Percentiles rank a stretch among this genome's conserved stretches.
Conservation (phyloP, 2,113 vertebrate genomes). For the Barnardius zonarius region DNA sequence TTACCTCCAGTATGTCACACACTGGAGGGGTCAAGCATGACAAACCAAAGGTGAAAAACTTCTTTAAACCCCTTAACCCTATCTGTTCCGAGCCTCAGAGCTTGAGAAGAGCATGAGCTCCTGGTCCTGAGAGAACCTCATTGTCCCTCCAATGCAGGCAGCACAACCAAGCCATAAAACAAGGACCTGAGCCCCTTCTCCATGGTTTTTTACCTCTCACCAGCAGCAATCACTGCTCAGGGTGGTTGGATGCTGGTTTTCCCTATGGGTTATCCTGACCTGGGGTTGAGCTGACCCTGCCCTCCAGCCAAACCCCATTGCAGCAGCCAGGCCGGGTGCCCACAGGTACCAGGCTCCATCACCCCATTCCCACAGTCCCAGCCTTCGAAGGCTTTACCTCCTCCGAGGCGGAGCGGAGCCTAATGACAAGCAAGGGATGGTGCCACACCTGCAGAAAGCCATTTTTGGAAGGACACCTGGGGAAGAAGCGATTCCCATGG, state of each 20-base stretch:
- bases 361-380: constrained; percentile 12
- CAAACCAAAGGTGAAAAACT: background rate
- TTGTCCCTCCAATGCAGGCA: background rate
- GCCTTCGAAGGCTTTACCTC: constrained; percentile 45
- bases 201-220: background rate
- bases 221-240: background rate
- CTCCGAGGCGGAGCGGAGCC: background rate
- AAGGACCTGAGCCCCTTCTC: background rate
- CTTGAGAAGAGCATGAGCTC: background rate
- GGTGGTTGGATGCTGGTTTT: background rate
- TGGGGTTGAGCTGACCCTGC: background rate
- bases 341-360: background rate
- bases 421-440: constrained; percentile 40
- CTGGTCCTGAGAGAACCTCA: background rate
- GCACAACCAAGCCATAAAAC: background rate
- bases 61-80: background rate
- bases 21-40: rapidly evolving
- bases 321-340: background rate
- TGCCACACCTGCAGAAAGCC: constrained; percentile 52
- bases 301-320: background rate
- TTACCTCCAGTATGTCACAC: background rate
- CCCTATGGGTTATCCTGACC: background rate
- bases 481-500: constrained; percentile 59
- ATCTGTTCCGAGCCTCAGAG: background rate
- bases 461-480: constrained; percentile 65